phyloP scores from a whole-genome alignment of 2,113 vertebrate genomes.

The Carassius gibelio region DNA sequence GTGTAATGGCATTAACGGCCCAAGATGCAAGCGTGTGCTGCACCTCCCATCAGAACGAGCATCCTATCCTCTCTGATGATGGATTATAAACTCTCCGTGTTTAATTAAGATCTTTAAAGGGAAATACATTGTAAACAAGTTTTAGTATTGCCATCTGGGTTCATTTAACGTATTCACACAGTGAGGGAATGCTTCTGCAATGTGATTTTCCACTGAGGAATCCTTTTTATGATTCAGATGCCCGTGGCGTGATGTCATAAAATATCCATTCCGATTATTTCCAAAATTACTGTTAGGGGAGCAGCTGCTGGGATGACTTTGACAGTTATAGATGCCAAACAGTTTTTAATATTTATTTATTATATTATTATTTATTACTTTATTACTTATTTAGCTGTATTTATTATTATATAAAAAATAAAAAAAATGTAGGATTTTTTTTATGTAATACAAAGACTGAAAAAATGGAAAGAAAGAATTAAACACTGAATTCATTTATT shows the following conservation, averaged over 20 bases:
- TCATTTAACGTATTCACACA: slow-evolving; percentile 37
- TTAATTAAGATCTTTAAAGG: slow-evolving; percentile 20
- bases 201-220: slow-evolving; percentile 48
- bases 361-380: not conserved
- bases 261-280: slow-evolving; percentile 51
- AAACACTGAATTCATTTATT: not conserved
- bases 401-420: not conserved
- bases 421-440: no score
- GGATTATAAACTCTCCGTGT: not conserved
- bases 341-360: not conserved
- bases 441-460: no score
- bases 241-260: slow-evolving; percentile 38
- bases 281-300: slow-evolving; percentile 38
- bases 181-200: slow-evolving; percentile 49
- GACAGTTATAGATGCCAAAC: not conserved
- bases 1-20: slow-evolving; percentile 14
- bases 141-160: slow-evolving; percentile 12
- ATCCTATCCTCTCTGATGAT: not conserved
- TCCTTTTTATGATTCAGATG: slow-evolving; percentile 57
- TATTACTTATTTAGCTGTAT: not conserved
- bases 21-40: not conserved
- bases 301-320: slow-evolving; percentile 30
- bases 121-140: slow-evolving; percentile 18
- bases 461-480: not conserved
- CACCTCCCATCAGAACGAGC: not conserved